Conservation (phyloP, 1,140 invertebrate genomes). For the Limonius californicus region DNA sequence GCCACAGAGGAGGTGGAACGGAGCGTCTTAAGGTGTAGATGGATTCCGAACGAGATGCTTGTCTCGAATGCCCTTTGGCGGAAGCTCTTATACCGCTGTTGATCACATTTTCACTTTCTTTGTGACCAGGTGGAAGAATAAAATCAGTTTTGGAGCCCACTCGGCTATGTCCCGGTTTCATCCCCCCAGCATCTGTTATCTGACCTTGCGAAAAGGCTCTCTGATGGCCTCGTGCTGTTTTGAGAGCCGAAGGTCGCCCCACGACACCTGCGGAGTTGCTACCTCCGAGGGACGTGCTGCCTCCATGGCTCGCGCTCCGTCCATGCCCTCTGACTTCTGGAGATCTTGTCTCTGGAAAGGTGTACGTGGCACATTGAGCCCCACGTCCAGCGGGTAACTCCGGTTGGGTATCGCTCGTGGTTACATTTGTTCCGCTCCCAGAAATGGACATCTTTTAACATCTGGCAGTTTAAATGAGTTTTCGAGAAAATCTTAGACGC, state of each 20-base stretch:
- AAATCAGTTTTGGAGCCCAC: constrained; percentile 84
- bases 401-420: neutral
- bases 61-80: constrained; percentile 57
- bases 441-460: constrained; percentile 36
- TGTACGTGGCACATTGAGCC: constrained; percentile 42
- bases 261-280: constrained; percentile 45
- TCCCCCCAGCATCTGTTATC: constrained; percentile 51
- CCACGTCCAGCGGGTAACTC: neutral
- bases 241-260: constrained; percentile 60
- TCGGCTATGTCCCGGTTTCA: constrained; percentile 64
- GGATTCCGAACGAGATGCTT: constrained; percentile 73
- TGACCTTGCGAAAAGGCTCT: constrained; percentile 83
- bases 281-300: constrained; percentile 54
- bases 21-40: constrained; percentile 80
- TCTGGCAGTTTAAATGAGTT: constrained; percentile 12
- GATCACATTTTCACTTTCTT: constrained; percentile 52
- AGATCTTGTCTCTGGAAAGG: constrained; percentile 34
- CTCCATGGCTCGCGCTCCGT: constrained; percentile 77
- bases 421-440: constrained; percentile 20
- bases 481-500: neutral
- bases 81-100: constrained; percentile 50
- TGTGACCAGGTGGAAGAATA: constrained; percentile 76
- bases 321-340: constrained; percentile 55
- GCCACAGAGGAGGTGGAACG: constrained; percentile 65
- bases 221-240: constrained; percentile 71